Conservation (phyloP, 2,797 vertebrate genomes). For the Lutjanus campechanus region DNA sequence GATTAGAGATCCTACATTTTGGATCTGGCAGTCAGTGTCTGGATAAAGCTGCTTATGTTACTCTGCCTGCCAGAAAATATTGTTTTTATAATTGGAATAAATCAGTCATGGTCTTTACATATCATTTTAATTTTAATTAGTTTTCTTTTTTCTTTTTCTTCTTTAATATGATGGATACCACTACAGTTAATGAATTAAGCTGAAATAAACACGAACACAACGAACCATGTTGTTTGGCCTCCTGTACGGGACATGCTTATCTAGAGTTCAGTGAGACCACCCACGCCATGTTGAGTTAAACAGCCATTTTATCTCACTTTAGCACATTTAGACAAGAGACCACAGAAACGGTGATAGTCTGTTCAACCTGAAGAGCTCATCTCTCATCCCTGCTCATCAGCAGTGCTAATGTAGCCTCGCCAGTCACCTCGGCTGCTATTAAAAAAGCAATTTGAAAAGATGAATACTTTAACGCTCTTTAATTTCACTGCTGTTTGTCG, state of each 20-base stretch:
- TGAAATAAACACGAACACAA: background rate
- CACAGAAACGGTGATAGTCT: conserved; percentile 43
- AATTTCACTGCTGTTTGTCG: conserved; percentile 54
- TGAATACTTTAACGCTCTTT: conserved; percentile 55
- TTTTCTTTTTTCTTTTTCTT: conserved; percentile 25
- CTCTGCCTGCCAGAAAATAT: conserved; percentile 35
- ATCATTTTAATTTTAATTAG: conserved; percentile 61
- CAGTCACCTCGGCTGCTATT: conserved; percentile 44
- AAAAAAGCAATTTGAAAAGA: conserved; percentile 65
- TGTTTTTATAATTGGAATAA: conserved; percentile 46
- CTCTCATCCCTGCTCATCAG: conserved; percentile 55
- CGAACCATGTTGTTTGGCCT: conserved; percentile 10
- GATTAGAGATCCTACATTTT: conserved; percentile 33
- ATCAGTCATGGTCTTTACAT: conserved; percentile 57
- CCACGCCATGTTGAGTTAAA: conserved; percentile 50
- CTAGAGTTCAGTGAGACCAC: conserved; percentile 40
- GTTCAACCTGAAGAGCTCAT: conserved; percentile 59
- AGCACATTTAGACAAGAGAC: conserved; percentile 60
- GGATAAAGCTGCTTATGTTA: conserved; percentile 49
- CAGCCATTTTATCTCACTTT: conserved; percentile 72
- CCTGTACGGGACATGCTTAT: conserved; percentile 31
- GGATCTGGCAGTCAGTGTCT: conserved; percentile 15
- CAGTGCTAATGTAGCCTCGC: conserved; percentile 40
- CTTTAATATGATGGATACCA: background rate
- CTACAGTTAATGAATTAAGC: background rate